Base-by-base conservation (phyloP, 2,888 invertebrate genomes). In the Polia nebulosa region DNA sequence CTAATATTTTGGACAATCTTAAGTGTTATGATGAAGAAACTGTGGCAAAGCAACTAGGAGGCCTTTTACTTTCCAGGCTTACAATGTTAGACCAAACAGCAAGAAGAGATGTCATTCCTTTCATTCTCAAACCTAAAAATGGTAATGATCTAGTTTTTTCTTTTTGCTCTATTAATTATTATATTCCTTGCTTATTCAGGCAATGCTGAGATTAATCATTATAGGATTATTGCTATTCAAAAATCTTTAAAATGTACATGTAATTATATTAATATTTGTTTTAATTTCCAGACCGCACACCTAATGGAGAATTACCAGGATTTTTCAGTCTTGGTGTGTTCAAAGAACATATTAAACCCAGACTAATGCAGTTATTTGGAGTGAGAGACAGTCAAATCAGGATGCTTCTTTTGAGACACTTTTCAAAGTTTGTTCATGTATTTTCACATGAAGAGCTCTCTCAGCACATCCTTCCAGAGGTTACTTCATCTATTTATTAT, bases 11-110 rank as follows among this genome's bases (percentile, higher is more conserved):
- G 59, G 96, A 96, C 62, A 97, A 97, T 82, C 93, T 99, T 68
- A 96, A 96, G 88, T 94, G 94, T 80, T 98, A 98, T 89, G 97
- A 98, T 77, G 98, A 98, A 92, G 96, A 97, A 82, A 96, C 98
- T 61, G 97, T 99, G 17, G 99, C 98, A 0, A 97, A 97, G 71
- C 98, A 98, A 90, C 94, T 99, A 58, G 97, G 98, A 62, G 97
- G 97, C 59, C 96, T 98, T 57, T 91, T 99, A 60, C 94, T 99
- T 15, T 98, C 98, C 0, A 96, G 99, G 84, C 97, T 99, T 94
- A 98, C 99, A 44, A 95, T 99, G 75, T 94, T 99, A 59, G 98
- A 99, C 91, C 95, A 96, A 83, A 97, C 97, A 47, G 99, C 99
- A 27, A 97, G 97, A 89, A 96, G 96, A 76, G 96, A 96, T 91